phyloP scores from a whole-genome alignment of 2,888 invertebrate genomes.

The Piscicola geometra region DNA sequence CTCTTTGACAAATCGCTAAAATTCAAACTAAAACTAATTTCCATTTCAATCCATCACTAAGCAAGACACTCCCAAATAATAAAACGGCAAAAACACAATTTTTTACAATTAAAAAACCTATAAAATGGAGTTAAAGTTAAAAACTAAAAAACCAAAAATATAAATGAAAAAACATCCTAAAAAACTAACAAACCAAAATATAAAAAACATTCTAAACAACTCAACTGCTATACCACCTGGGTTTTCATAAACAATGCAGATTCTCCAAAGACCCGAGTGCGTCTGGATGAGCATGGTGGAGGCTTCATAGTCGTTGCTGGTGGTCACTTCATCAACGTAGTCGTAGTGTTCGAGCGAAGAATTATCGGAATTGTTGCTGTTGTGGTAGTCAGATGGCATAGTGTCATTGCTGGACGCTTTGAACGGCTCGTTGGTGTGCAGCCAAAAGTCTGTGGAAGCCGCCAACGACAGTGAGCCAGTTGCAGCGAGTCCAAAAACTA shows the following conservation, averaged over 20 bases:
- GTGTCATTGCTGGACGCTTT: constrained; percentile 1
- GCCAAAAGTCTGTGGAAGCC: constrained; percentile 51
- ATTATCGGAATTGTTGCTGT: neutral
- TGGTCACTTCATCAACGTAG: constrained; percentile 11
- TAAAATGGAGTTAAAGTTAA: too few species aligned
- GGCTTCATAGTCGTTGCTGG: neutral
- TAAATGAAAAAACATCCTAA: too few species aligned
- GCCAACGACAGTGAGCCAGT: constrained; percentile 49
- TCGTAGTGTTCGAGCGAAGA: constrained; percentile 8
- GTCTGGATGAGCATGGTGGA: constrained; percentile 14
- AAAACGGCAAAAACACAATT: too few species aligned
- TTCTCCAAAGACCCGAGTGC: constrained; percentile 35
- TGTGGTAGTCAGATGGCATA: neutral
- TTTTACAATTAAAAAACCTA: too few species aligned
- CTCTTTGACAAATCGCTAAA: too few species aligned
- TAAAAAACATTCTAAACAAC: too few species aligned
- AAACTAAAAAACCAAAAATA: too few species aligned
- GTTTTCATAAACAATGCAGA: constrained; percentile 35
- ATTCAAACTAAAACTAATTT: too few species aligned
- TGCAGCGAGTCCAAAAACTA: constrained; percentile 49
- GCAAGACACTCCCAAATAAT: too few species aligned
- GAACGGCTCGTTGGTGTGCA: constrained; percentile 47
- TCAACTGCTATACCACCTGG: constrained; percentile 15
- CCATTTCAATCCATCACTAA: too few species aligned
- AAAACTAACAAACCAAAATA: too few species aligned